Evolutionary conservation across 2,888 invertebrate genomes (phyloP).

Genomic region (Ornithoptera alexandrae): DNA sequence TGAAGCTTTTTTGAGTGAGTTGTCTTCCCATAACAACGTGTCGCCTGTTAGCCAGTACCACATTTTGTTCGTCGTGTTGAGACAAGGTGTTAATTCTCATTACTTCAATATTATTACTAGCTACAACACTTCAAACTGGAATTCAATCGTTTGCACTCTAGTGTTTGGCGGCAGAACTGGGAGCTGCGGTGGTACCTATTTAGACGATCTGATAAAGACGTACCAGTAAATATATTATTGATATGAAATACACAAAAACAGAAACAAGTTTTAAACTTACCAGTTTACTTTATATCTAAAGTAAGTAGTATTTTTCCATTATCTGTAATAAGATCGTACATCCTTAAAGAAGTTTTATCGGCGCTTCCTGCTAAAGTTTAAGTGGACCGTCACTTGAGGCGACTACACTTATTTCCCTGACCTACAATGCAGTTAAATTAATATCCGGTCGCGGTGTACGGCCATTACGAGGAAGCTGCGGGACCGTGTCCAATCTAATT

Average conservation of each 20-base stretch:
- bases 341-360: constrained; percentile 23
- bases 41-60: too few relatives aligned
- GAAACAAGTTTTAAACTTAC: too few relatives aligned
- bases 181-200: constrained; percentile 33
- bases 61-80: too few relatives aligned
- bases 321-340: constrained; percentile 20
- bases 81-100: too few relatives aligned
- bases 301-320: constrained; percentile 3
- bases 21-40: too few relatives aligned
- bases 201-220: constrained; percentile 38
- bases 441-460: constrained; percentile 24
- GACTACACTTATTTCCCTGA: constrained; percentile 25
- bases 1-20: too few relatives aligned
- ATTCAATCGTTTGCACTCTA: too few relatives aligned
- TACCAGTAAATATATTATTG: too few relatives aligned
- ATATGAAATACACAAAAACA: too few relatives aligned
- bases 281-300: constrained; percentile 17
- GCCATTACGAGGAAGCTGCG: constrained; percentile 25
- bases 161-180: background rate
- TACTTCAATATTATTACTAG: too few relatives aligned
- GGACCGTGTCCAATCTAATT: constrained; percentile 22
- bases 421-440: constrained; percentile 28
- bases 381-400: constrained; percentile 26
- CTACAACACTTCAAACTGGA: too few relatives aligned
- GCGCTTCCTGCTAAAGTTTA: constrained; percentile 17